Evolutionary conservation across 2,113 vertebrate species (phyloP), one percentile per base, ranked within the genome.

Genomic region (Taurulus bubalis): DNA sequence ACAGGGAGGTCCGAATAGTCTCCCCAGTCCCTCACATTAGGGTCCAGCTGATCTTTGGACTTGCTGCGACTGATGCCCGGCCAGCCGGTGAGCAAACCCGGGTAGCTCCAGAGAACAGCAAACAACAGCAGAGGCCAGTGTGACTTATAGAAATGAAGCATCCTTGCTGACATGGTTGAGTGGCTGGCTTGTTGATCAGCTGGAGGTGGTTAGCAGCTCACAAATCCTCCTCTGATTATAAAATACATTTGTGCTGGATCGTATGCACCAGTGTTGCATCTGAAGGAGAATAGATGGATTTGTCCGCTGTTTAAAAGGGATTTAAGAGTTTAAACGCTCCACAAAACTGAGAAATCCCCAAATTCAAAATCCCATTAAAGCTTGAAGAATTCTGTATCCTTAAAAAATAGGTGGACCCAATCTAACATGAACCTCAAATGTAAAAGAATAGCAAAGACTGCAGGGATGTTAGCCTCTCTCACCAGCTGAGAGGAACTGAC

Each of bases 1-100:
- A 74, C 36, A 11, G 87, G 85, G 30, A 92, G 79, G 71, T 87
- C 93, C 26, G 93, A 94, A 47, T 93, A 94, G 82, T 94, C 93
- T 51, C 92, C 93, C 93, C 93, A 94, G 64, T 94, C 93, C 71
- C 80, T 88, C 8, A 93, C 88, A 51, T 92, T 93, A 0, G 93
- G 89, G 79, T 94, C 90, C 62, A 81, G 64, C 32, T 84, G 58
- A 7, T 87, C 77, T 75, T 91, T 91, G 53, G 82, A 58, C 49
- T 86, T 90, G 53, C 75, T 70, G 2, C 49, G 79, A 56, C 55
- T 63, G 26, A 77, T 67, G 42, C 77, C 72, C 3, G 82, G 56
- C 87, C 81, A 74, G 8, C 87, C 82, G 0, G 83, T 78, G 2
- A 83, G 84, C 30, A 86, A 65, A 71, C 65, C 32, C 0, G 70